Evolutionary conservation across 2,113 vertebrate genomes (phyloP), one percentile per base, ranked within the genome.

Genomic region (Rhineura floridana): DNA sequence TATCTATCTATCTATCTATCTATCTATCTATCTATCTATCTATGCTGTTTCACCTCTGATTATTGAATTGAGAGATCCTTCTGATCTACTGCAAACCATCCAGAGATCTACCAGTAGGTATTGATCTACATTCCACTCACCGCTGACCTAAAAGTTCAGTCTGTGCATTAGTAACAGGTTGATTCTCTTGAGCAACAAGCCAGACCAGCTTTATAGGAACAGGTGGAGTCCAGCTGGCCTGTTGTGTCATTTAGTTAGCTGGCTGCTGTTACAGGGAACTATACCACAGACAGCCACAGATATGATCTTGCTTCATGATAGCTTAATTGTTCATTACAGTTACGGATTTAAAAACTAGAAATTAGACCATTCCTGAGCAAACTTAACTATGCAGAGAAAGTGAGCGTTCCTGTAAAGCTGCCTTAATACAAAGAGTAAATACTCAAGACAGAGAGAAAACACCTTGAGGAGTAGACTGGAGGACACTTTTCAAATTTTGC

Each of bases 391-490:
- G 65, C 50, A 0, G 13, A 39, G 82, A 72, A 85, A 82, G 83
- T 72, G 69, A 88, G 48, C 81, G 2, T 55, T 77, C 79, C 42
- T 6, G 13, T 39, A 52, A 87, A 87, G 73, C 69, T 44, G 50
- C 55, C 12, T 83, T 69, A 90, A 90, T 46, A 48, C 2, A 80
- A 84, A 80, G 52, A 88, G 84, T 89, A 92, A 83, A 90, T 70
- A 88, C 67, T 94, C 88, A 90, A 93, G 78, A 91, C 52, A 83
- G 15, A 88, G 90, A 83, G 46, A 85, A 92, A 93, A 89, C 23
- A 77, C 33, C 85, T 89, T 85, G 87, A 90, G 90, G 92, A 96
- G 75, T 62, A 79, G 78, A 91, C 76, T 76, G 90, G 89, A 95
- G 94, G 62, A 83, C 52, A 59, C 91, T 95, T 92, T 73, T 89